Evolutionary conservation across 1,140 invertebrate species (phyloP).

Genomic region (Apis laboriosa): DNA sequence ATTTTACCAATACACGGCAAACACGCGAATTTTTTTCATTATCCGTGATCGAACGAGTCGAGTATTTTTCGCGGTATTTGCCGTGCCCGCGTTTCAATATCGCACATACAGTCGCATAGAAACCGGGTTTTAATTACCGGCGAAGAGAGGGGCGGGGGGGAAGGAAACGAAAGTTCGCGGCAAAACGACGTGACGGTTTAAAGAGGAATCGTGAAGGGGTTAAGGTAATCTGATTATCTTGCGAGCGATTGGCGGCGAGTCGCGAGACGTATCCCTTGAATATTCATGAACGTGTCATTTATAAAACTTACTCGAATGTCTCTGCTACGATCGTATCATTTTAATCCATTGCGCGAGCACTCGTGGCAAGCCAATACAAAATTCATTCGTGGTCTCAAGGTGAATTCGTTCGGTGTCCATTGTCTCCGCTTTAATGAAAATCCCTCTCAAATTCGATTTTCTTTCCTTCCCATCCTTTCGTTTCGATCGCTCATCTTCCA

Average conservation of each 20-base stretch:
- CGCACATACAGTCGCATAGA: not conserved
- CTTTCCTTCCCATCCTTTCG: not conserved
- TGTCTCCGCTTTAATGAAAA: not conserved
- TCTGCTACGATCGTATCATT: constrained; percentile 23
- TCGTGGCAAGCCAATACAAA: not conserved
- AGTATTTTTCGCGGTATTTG: constrained; percentile 3
- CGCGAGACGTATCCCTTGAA: not conserved
- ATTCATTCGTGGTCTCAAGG: not conserved
- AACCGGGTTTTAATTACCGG: not conserved
- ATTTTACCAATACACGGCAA: constrained; percentile 8
- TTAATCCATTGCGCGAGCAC: constrained; percentile 14
- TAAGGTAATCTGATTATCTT: constrained; percentile 6
- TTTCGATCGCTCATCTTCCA: not conserved
- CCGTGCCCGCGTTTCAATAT: not conserved
- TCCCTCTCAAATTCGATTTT: not conserved
- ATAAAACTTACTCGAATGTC: constrained; percentile 14
- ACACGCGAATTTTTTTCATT: constrained; percentile 11
- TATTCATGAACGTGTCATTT: constrained; percentile 20
- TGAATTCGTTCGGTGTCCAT: not conserved
- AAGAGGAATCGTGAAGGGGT: not conserved
- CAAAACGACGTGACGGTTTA: not conserved
- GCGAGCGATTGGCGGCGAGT: not conserved
- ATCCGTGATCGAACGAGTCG: not conserved
- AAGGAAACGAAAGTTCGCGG: no score
- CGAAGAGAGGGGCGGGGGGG: no score